Base-by-base conservation (phyloP, 2,113 vertebrate genomes). In the Opisthocomus hoazin region DNA sequence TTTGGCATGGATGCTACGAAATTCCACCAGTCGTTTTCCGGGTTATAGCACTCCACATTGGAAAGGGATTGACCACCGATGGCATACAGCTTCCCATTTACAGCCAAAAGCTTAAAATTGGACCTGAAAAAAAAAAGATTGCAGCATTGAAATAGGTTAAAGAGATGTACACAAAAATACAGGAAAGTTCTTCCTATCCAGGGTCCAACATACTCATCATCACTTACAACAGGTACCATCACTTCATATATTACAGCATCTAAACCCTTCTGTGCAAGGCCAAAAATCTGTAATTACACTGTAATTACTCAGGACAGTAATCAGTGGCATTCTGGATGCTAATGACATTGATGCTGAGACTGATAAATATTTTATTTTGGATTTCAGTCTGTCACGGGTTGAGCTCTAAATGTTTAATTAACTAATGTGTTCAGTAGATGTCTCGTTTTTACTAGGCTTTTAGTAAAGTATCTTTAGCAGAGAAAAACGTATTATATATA, bases 41-140 rank as follows among this genome's bases (percentile, higher is more conserved):
- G 99, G 86, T 98, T 98, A 96, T 99, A 99, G 95, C 99, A 99
- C 96, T 99, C 99, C 90, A 99, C 98, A 0, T 98, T 99, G 65
- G 98, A 98, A 87, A 99, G 97, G 29, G 98, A 98, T 83, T 99
- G 99, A 11, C 99, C 99, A 10, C 99, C 99, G 0, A 99, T 98
- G 19, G 99, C 99, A n/a, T 99, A 99, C 37, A 99, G 98, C 95
- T 99, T 99, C 23, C 98, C 99, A 50, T 97, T 98, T 8, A 98
- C 99, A 2, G 99, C 98, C 97, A 99, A 97, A 11, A 99, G 98
- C 94, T 99, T 99, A 97, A 99, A 99, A 97, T 99, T 99, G 69
- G 99, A 99, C 95, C 99, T 99, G 97, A 51, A 97, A 97, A 65
- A 97, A 65, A 96, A 87, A 80, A 95, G 46, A 74, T 79, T 45